These are phyloP conservation scores for Myotis davidii DNA, from an alignment of 2,113 vertebrate genomes.

Conservation along the genomic window DNA sequence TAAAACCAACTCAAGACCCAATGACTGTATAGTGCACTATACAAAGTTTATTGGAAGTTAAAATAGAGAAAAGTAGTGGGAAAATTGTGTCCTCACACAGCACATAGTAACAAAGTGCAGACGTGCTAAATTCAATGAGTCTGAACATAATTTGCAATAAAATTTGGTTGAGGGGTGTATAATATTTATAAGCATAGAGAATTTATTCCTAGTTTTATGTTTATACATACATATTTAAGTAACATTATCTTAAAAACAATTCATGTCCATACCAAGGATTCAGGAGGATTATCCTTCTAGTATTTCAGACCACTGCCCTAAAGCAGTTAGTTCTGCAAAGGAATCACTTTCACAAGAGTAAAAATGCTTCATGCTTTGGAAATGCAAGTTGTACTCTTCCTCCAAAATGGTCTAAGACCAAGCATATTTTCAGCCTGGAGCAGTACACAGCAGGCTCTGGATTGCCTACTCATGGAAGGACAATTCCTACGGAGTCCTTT, in stretches of 20 bases:
- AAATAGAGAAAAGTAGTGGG: not conserved
- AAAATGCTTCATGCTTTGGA: not conserved
- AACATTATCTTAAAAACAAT: not conserved
- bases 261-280: not conserved
- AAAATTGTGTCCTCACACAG: not conserved
- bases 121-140: not conserved
- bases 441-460: not conserved
- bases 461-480: not conserved
- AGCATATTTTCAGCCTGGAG: not conserved
- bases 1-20: not conserved
- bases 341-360: not conserved
- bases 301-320: not conserved
- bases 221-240: not conserved
- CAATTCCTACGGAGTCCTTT: not conserved
- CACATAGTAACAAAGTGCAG: not conserved
- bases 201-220: conserved; percentile 1
- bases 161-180: not conserved
- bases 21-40: not conserved
- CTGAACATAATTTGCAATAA: conserved; percentile 23
- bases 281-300: not conserved
- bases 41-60: not conserved
- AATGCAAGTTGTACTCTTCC: not conserved
- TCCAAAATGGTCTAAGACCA: not conserved
- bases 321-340: not conserved
- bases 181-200: not conserved